A percentile compares a stretch with the other conserved stretches of the same genome.
Conservation (phyloP, 2,888 invertebrate species). For the Macrosoma leucophasiata region DNA sequence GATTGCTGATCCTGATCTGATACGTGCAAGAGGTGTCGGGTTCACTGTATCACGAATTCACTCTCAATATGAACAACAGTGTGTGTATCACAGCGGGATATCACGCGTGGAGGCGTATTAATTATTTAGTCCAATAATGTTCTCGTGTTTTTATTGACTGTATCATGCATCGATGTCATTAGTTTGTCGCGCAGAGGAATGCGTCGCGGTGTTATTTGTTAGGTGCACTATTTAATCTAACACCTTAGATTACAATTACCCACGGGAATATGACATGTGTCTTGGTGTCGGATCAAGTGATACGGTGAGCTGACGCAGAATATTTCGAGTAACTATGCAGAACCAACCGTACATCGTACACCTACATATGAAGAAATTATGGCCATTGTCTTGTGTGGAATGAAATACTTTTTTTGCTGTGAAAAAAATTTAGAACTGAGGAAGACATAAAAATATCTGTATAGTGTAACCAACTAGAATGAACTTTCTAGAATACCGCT, state of each 20-base stretch:
- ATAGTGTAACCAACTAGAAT: too few species aligned
- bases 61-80: conserved; percentile 20
- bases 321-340: conserved; percentile 10
- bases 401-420: too few species aligned
- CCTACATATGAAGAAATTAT: too few species aligned
- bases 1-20: conserved; percentile 26
- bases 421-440: too few species aligned
- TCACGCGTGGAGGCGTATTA: conserved; percentile 10
- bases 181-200: too few species aligned
- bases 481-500: too few species aligned
- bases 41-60: conserved; percentile 27
- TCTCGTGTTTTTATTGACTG: conserved; percentile 10
- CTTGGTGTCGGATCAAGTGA: conserved; percentile 7
- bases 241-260: conserved; percentile 4
- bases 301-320: conserved; percentile 10
- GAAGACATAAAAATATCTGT: too few species aligned
- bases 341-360: too few species aligned
- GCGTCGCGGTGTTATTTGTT: too few species aligned
- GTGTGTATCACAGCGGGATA: conserved; percentile 10
- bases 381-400: too few species aligned
- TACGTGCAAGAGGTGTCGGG: conserved; percentile 33
- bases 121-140: conserved; percentile 8
- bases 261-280: conserved; percentile 8
- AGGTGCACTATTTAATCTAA: conserved; percentile 7
- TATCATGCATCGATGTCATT: conserved; percentile 4